A percentile compares a stretch with the other conserved stretches of the same genome.
These are phyloP conservation scores for Neogale vison DNA, from an alignment of 2,113 vertebrate species.

Conservation along the genomic window DNA sequence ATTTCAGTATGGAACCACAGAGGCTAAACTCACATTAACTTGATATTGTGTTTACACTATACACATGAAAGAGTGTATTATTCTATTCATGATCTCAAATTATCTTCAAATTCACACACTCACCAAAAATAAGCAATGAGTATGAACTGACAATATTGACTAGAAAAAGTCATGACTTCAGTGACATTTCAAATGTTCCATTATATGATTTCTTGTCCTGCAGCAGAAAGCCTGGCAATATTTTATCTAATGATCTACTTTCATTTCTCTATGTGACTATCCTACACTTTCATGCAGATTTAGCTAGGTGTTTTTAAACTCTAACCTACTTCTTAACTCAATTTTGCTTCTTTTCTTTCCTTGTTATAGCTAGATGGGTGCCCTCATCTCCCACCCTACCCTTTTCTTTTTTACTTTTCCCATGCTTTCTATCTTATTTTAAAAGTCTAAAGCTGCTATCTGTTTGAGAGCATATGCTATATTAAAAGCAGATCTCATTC, in stretches of 20 bases:
- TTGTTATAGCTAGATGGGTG: not conserved
- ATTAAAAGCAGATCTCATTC: not conserved
- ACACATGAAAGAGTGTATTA: not conserved
- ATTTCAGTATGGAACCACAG: not conserved
- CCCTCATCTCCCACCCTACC: rapidly evolving
- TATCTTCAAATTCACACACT: not conserved
- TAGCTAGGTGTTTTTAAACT: not conserved
- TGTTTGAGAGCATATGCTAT: not conserved
- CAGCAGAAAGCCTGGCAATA: not conserved
- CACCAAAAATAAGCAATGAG: not conserved
- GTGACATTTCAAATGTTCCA: not conserved
- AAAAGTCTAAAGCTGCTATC: not conserved
- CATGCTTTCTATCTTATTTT: not conserved
- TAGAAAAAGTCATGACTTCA: not conserved
- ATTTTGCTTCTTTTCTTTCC: not conserved
- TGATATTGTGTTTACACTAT: not conserved
- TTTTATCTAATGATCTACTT: not conserved
- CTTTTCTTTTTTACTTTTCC: not conserved
- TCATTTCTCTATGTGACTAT: not conserved
- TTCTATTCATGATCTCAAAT: not conserved
- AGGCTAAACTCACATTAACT: not conserved
- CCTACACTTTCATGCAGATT: not conserved
- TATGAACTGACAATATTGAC: not conserved
- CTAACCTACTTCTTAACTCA: not conserved
- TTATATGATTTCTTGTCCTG: not conserved